These are phyloP conservation scores for Celastrina argiolus DNA, from an alignment of 2,888 invertebrate genomes.

Conservation along the genomic window DNA sequence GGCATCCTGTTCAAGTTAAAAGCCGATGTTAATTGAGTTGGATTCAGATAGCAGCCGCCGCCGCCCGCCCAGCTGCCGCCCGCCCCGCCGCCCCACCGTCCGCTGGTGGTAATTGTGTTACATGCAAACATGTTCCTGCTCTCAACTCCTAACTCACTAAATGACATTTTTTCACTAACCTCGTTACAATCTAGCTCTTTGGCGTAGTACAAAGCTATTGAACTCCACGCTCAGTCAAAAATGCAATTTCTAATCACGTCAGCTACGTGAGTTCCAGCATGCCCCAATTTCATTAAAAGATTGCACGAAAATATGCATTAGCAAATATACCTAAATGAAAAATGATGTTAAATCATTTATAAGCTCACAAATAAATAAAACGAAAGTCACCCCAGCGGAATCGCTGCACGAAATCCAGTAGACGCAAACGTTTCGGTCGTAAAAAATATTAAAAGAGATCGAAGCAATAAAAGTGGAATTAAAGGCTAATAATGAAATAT, in stretches of 20 bases:
- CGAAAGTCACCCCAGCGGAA: neutral
- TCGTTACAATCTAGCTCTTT: constrained; percentile 10
- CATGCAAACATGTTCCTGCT: constrained; percentile 31
- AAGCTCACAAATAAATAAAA: neutral
- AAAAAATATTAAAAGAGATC: constrained; percentile 8
- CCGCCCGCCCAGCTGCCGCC: constrained; percentile 48
- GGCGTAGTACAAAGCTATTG: neutral
- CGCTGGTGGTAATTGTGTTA: constrained; percentile 39
- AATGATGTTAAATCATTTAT: no score
- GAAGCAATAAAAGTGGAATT: constrained; percentile 19
- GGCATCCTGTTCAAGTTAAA: constrained; percentile 45
- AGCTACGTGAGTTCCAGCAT: no score
- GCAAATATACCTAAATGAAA: no score
- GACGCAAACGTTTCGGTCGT: neutral
- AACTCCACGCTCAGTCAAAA: neutral
- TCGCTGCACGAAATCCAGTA: neutral
- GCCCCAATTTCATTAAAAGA: no score
- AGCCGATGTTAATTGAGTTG: constrained; percentile 72
- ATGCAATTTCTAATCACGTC: no score
- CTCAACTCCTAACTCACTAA: constrained; percentile 26
- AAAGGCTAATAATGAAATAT: constrained; percentile 20
- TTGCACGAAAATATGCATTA: no score
- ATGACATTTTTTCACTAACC: constrained; percentile 28
- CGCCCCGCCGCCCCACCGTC: constrained; percentile 17
- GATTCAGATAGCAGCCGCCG: constrained; percentile 67